Evolutionary conservation across 2,797 vertebrate genomes (phyloP), one percentile per base, ranked within the genome.

Genomic region (Cheirogaleus major): DNA sequence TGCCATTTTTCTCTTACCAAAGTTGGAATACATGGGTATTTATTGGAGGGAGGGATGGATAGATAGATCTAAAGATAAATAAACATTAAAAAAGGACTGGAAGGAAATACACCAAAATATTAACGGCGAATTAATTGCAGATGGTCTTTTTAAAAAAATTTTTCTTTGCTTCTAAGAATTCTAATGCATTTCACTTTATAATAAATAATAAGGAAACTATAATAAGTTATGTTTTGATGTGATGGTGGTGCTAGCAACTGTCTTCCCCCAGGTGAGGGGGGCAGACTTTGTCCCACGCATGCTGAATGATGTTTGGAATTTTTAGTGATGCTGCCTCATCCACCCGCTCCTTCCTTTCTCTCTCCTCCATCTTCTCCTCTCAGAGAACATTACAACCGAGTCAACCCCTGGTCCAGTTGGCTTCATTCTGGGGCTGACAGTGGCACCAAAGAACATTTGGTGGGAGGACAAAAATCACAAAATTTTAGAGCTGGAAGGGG

Each of bases 401-500:
- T n/a, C 43, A 69, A 82, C 48, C 69, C 83, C 55, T 57, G 45
- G 55, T 80, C 61, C 57, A 2, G 0, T 11, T 65, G 55, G n/a
- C 79, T 90, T 69, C 13, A 15, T 43, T 35, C 85, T 80, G 48
- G 38, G 18, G 20, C 30, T 43, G 15, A n/a, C 23, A 30, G 8
- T 55, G 35, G 30, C 55, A 75, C 18, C 69, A 18, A 52, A 86
- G 80, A 32, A 30, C 52, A 59, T 38, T 41, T 59, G 65, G 15
- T n/a, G 7, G 52, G 48, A 82, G 73, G 75, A 69, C 45, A 57
- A 50, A 86, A 91, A 41, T 50, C 82, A 79, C 50, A 65, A 6
- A 43, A 41, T 65, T 18, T 93, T 59, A 76, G 92, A 88, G 89
- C 75, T n/a, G 30, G 79, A 94, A 90, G 82, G 50, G 52, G 76